A percentile compares a stretch with the other conserved stretches of the same genome.
Evolutionary conservation across 1,140 invertebrate genomes (phyloP).

Genomic region (Drosophila sp.): DNA sequence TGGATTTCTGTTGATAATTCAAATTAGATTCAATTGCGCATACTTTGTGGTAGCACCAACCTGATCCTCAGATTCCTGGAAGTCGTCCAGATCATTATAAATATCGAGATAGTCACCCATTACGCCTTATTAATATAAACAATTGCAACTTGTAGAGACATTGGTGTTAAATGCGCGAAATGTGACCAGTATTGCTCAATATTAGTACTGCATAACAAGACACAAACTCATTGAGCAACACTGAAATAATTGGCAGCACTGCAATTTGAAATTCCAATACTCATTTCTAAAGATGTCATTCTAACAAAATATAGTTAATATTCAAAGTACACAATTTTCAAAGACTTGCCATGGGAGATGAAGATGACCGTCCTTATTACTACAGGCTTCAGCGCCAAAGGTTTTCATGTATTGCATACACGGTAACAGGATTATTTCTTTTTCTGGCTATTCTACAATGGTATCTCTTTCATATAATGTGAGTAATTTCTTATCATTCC

Average conservation of each 20-base stretch:
- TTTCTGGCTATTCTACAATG: slow-evolving; percentile 29
- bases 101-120: slow-evolving; percentile 71
- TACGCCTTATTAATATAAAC: slow-evolving; percentile 27
- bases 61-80: slow-evolving; percentile 67
- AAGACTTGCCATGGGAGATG: slow-evolving; percentile 10
- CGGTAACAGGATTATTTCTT: slow-evolving; percentile 1
- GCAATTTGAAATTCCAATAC: slow-evolving; percentile 2
- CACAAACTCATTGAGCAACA: not conserved
- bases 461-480: slow-evolving; percentile 43
- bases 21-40: not conserved
- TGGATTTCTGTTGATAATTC: slow-evolving; percentile 65
- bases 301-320: not conserved
- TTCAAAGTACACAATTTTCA: not conserved
- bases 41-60: slow-evolving; percentile 27
- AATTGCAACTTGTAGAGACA: slow-evolving; percentile 5
- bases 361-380: not conserved
- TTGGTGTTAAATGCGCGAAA: slow-evolving; percentile 43
- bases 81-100: slow-evolving; percentile 78
- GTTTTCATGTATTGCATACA: slow-evolving; percentile 20
- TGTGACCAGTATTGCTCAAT: slow-evolving; percentile 21
- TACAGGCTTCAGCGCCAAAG: slow-evolving; percentile 18
- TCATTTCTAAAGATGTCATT: not conserved
- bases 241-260: slow-evolving; percentile 37
- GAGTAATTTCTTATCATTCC: slow-evolving; percentile 11
- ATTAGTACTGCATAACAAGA: not conserved